These are phyloP conservation scores for Stegodyphus mimosarum DNA, from an alignment of 1,140 invertebrate genomes.

Conservation along the genomic window DNA sequence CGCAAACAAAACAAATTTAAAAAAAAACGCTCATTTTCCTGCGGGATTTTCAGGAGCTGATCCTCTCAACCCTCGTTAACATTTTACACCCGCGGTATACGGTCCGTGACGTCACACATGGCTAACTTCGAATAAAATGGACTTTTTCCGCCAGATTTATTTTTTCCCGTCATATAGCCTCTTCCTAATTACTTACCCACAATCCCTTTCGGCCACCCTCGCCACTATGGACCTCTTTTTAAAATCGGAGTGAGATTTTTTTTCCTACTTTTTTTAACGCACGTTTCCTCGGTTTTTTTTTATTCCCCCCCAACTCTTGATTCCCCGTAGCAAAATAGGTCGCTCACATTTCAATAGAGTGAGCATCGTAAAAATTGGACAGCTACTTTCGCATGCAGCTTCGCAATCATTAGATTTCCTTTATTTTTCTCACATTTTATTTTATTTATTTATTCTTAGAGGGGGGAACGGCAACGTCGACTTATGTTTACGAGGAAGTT, in stretches of 20 bases:
- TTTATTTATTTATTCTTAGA: too few species aligned
- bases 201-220: conserved; percentile 1
- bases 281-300: too few species aligned
- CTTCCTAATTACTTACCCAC: conserved; percentile 38
- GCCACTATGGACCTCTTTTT: not conserved
- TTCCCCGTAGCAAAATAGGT: not conserved
- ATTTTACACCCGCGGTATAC: conserved; percentile 14
- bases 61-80: conserved; percentile 29
- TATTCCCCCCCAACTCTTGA: not conserved
- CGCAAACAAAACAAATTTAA: conserved; percentile 15
- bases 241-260: not conserved
- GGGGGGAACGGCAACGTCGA: not conserved
- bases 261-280: too few species aligned
- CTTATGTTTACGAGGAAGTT: conserved; percentile 7
- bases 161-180: conserved; percentile 1
- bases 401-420: not conserved
- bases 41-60: not conserved
- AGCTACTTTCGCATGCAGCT: not conserved
- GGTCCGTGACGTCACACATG: conserved; percentile 25
- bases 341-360: not conserved
- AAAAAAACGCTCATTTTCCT: not conserved
- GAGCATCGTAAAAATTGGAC: conserved; percentile 19
- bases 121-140: conserved; percentile 41
- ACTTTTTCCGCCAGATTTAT: conserved; percentile 44
- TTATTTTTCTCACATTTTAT: not conserved